phyloP scores from a whole-genome alignment of 1,140 invertebrate genomes.

The Trachymyrmex cornetzi region DNA sequence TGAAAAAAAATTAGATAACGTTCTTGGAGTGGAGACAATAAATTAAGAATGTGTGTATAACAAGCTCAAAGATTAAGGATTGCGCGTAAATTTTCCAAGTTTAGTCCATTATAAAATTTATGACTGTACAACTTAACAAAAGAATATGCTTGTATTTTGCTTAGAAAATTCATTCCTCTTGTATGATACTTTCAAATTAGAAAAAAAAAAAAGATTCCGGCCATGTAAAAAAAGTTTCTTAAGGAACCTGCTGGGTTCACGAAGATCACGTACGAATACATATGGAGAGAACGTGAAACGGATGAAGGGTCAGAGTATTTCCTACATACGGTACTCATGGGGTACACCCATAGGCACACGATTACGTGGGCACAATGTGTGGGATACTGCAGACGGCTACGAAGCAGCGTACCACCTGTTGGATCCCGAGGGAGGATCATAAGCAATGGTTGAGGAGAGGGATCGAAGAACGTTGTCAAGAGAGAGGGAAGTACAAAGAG shows the following conservation, averaged over 20 bases:
- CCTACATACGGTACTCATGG: constrained; percentile 73
- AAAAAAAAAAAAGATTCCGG: neutral
- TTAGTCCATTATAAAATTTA: neutral
- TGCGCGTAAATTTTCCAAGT: neutral
- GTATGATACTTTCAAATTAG: neutral
- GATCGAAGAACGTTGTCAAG: constrained; percentile 37
- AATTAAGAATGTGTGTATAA: constrained; percentile 24
- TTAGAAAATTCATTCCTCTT: neutral
- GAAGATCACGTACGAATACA: constrained; percentile 75
- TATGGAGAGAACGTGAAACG: constrained; percentile 73
- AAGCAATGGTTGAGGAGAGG: constrained; percentile 30
- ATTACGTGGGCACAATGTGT: constrained; percentile 74
- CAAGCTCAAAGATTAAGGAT: constrained; percentile 4
- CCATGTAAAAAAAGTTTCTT: constrained; percentile 3
- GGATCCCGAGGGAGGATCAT: constrained; percentile 68
- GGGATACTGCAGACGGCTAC: constrained; percentile 66
- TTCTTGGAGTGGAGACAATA: constrained; percentile 1
- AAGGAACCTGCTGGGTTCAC: constrained; percentile 66
- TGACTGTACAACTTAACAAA: neutral
- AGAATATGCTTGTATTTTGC: neutral
- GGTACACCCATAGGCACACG: constrained; percentile 69
- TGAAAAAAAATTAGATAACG: constrained; percentile 31
- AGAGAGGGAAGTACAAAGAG: constrained; percentile 6
- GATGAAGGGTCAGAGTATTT: constrained; percentile 80
- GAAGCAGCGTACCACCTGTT: constrained; percentile 75